Evolutionary conservation across 2,113 vertebrate species (phyloP).

Genomic region (Peromyscus californicus): DNA sequence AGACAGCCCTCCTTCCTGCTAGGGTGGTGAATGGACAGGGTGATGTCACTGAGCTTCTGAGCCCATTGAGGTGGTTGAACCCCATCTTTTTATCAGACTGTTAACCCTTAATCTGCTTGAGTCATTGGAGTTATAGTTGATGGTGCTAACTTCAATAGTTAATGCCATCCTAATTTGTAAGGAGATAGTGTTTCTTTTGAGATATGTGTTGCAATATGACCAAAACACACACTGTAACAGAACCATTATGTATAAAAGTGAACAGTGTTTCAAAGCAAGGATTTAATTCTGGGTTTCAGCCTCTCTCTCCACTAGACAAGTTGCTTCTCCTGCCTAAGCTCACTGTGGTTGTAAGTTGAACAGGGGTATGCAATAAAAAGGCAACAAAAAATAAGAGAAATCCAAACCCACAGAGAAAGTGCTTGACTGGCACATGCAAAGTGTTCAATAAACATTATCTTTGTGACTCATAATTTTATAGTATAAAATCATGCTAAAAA

Average conservation of each 20-base stretch:
- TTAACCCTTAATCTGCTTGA: not conserved
- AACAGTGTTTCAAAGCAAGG: not conserved
- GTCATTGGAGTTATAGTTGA: not conserved
- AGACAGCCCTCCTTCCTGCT: not conserved
- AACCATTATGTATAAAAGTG: not conserved
- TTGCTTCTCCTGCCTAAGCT: not conserved
- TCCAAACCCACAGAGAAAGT: not conserved
- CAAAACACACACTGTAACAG: not conserved
- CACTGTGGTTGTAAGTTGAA: not conserved
- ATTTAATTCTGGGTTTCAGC: not conserved
- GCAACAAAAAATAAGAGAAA: not conserved
- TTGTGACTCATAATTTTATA: constrained; percentile 9
- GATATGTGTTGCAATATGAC: not conserved
- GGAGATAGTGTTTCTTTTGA: not conserved
- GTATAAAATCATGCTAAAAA: constrained; percentile 15
- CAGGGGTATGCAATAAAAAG: not conserved
- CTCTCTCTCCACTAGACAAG: not conserved
- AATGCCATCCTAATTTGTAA: not conserved
- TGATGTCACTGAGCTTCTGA: not conserved
- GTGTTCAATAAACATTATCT: not conserved
- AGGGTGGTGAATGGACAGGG: not conserved
- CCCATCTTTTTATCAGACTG: not conserved
- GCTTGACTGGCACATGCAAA: not conserved
- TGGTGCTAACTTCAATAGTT: not conserved
- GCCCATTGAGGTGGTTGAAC: not conserved